Evolutionary conservation across 1,140 invertebrate genomes (phyloP), one percentile per base, ranked within the genome.

Genomic region (Tetramorium parvispinum): DNA sequence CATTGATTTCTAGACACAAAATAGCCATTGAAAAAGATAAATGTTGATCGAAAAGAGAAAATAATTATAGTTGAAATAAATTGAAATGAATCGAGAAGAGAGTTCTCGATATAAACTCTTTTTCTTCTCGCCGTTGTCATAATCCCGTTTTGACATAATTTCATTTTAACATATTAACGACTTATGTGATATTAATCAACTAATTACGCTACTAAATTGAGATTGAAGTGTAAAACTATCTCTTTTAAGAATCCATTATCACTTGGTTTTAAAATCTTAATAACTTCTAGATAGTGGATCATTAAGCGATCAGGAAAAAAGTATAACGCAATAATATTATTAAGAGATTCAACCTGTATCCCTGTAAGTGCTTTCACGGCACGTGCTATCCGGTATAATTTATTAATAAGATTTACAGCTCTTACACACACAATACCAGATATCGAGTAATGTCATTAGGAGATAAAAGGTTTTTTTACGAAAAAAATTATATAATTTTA

Each of bases 341-440:
- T 75, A 75, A 73, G n/a, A n/a, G 37, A 57, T 57, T 55, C 11
- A 55, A 3, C 53, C n/a, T 43, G 63, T 10, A 66, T 32, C 46
- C 6, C 13, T 4, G 71, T 76, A 63, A 27, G n/a, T 46, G 43
- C 40, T 63, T 77, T 46, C 8, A 77, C 3, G 40, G 37, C 3
- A 40, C 3, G 21, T 13, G 16, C 55, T 13, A 59, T 11, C 55
- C 21, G 32, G 7, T 46, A 46, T 37, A 66, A 21, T 63, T 61
- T 16, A 61, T 32, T 77, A 18, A 61, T 49, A 61, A 76, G 18
- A 77, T 77, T 77, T 77, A 49, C 13, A 40, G 57, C n/a, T 40
- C 16, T 40, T 57, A 40, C n/a, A 57, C 51, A 57, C 51, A 49
- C 13, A 10, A 5, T n/a, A 16, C 32, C 46, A 27, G 16, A 55